A percentile compares a stretch with the other conserved stretches of the same genome.
These are phyloP conservation scores for Protaetia brevitarsis DNA, from an alignment of 1,140 invertebrate species.

Conservation along the genomic window DNA sequence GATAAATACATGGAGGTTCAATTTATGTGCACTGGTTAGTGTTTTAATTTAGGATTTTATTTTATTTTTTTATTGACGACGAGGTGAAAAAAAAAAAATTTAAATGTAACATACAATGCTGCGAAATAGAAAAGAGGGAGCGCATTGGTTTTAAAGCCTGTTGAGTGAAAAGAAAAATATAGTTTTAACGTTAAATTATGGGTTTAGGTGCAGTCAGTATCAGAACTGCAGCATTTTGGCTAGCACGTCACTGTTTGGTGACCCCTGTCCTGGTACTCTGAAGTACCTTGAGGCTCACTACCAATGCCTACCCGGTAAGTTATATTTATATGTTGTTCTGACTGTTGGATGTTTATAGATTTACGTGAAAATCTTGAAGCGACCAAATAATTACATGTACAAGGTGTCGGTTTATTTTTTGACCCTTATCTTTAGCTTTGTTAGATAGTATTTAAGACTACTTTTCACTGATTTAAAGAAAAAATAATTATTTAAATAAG, in stretches of 20 bases:
- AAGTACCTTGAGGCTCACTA: conserved; percentile 97
- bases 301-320: conserved; percentile 83
- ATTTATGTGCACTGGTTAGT: conserved; percentile 68
- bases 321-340: conserved; percentile 5
- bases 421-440: too few relatives aligned
- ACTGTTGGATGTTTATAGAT: background rate
- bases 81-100: background rate
- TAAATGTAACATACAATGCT: conserved; percentile 43
- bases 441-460: too few relatives aligned
- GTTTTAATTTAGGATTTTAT: background rate
- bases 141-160: conserved; percentile 23
- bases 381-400: too few relatives aligned
- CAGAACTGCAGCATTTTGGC: conserved; percentile 90
- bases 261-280: conserved; percentile 89
- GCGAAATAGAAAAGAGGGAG: conserved; percentile 44
- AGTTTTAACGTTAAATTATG: conserved; percentile 19
- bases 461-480: too few relatives aligned
- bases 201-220: conserved; percentile 78
- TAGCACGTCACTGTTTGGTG: conserved; percentile 85
- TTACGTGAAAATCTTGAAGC: background rate
- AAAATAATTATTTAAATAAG: too few relatives aligned
- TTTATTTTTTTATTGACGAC: background rate
- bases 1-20: conserved; percentile 94
- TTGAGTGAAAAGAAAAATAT: too few relatives aligned
- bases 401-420: too few relatives aligned